phyloP scores from a whole-genome alignment of 1,140 invertebrate genomes.

The Wasmannia auropunctata region DNA sequence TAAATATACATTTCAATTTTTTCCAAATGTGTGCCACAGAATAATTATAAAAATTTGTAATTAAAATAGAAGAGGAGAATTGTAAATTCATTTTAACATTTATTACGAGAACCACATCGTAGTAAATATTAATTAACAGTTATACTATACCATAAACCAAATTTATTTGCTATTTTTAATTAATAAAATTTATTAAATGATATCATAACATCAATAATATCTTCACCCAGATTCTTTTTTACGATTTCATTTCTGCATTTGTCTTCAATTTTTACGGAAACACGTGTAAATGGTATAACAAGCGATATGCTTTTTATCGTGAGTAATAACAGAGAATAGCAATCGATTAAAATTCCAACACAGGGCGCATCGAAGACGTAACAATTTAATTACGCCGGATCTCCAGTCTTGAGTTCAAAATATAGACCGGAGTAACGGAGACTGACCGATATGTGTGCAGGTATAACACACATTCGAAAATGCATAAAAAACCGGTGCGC shows the following conservation, averaged over 20 bases:
- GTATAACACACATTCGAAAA: conserved; percentile 21
- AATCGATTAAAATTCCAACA: conserved; percentile 56
- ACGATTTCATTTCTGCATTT: background rate
- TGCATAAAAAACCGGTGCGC: conserved; percentile 28
- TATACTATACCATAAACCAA: background rate
- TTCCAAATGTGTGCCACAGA: background rate
- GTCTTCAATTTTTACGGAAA: background rate
- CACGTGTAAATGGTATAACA: background rate
- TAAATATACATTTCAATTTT: background rate
- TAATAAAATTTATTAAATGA: background rate
- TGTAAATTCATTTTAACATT: conserved; percentile 4
- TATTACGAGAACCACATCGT: background rate
- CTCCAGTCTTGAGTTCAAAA: background rate
- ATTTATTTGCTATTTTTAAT: background rate
- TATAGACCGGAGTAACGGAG: conserved; percentile 9
- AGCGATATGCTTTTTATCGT: conserved; percentile 33
- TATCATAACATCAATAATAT: background rate
- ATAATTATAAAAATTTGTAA: background rate
- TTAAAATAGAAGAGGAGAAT: background rate
- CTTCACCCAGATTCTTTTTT: background rate
- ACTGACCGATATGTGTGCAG: background rate
- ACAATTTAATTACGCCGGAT: conserved; percentile 51
- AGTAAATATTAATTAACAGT: background rate
- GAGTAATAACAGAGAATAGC: conserved; percentile 30
- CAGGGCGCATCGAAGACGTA: conserved; percentile 34